A percentile compares a stretch with the other conserved stretches of the same genome.
These are phyloP conservation scores for Scrobipalpa atriplicella DNA, from an alignment of 2,888 invertebrate species.

Conservation along the genomic window DNA sequence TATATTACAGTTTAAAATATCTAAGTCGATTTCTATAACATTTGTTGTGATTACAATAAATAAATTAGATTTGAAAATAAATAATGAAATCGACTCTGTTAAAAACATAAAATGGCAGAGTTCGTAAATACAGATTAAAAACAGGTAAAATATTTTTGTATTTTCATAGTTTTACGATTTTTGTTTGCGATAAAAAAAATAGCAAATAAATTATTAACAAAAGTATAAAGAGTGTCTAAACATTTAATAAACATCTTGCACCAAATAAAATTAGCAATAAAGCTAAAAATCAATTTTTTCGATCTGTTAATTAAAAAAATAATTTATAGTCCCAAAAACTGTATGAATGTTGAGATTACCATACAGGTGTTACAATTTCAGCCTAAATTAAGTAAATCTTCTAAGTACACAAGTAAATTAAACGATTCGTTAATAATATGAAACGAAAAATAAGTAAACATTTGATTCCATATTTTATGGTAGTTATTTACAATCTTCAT, in stretches of 20 bases:
- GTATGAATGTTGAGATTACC: background rate
- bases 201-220: background rate
- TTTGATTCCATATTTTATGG: too few species aligned
- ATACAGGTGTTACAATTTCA: background rate
- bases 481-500: too few species aligned
- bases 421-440: background rate
- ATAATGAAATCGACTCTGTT: too few species aligned
- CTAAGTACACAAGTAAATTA: constrained; percentile 13
- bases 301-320: background rate
- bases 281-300: background rate
- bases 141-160: background rate
- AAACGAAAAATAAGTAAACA: background rate
- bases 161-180: constrained; percentile 12
- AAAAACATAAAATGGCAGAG: too few species aligned
- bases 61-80: too few species aligned
- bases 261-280: background rate
- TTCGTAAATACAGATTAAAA: background rate
- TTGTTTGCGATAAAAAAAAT: background rate
- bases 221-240: background rate
- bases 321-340: background rate
- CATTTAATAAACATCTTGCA: background rate
- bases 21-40: too few species aligned
- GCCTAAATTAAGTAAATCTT: constrained; percentile 20
- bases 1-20: too few species aligned
- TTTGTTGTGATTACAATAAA: too few species aligned